Evolutionary conservation across 2,113 vertebrate genomes (phyloP), one percentile per base, ranked within the genome.

Genomic region (Ascaphus truei): DNA sequence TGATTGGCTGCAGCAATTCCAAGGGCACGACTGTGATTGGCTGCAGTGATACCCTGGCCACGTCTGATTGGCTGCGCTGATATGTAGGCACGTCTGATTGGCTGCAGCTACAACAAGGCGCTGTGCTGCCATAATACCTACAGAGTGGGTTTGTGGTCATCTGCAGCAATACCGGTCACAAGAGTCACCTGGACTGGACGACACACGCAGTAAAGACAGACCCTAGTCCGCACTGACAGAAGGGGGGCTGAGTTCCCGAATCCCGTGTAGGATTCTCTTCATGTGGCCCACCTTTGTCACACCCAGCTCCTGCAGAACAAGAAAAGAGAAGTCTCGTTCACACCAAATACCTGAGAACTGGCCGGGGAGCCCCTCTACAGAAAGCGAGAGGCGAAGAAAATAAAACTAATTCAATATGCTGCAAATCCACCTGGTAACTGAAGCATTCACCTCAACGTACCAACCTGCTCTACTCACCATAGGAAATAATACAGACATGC

Each of bases 241-340:
- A 77, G 86, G 81, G 72, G 93, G 90, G 84, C 87, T 95, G 85
- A 99, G 87, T 72, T 96, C 95, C 81, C 90, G 83, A 91, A 99
- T 96, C 48, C 94, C 96, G 15, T 98, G 96, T 39, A 98, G 88
- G 76, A 99, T 99, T 73, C 97, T 84, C 90, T 98, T 99, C 93
- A 99, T 93, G 69, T 99, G 97, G 36, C 97, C 97, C 63, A 99
- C 96, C 85, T 98, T 98, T 31, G 95, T 94, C 80, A 99, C 95
- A 1, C 96, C 97, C 29, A 99, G 86, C 72, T 99, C 97, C 97
- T 99, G 79, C 41, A 67, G 41, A n/a, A n/a, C n/a, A 79, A 82
- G 66, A 11, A 64, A 68, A 83, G 33, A 77, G 6, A 39, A 82
- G 56, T 62, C 53, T 37, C 52, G 57, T 7, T 9, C 52, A 43